Evolutionary conservation across 2,797 vertebrate genomes (phyloP).

Genomic region (Austrolebias charrua): DNA sequence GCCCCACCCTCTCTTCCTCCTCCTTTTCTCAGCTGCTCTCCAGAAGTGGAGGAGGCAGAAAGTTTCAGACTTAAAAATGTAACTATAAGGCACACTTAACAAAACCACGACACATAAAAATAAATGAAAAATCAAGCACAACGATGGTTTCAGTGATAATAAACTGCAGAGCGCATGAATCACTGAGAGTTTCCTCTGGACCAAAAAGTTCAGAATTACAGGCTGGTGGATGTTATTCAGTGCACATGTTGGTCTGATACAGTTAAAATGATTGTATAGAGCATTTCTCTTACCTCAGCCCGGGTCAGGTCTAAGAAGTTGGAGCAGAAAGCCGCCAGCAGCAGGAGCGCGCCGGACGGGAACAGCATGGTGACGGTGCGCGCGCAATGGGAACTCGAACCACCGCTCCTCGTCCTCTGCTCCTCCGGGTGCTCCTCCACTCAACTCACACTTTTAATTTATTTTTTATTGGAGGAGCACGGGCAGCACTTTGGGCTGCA

Average conservation of each 20-base stretch:
- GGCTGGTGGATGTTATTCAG: neutral
- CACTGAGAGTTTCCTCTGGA: no score
- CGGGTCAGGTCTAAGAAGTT: slow-evolving; percentile 50
- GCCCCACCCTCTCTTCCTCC: slow-evolving; percentile 53
- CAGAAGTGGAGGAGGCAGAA: slow-evolving; percentile 45
- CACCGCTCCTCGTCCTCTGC: slow-evolving; percentile 29
- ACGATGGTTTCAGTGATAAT: neutral
- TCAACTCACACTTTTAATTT: slow-evolving; percentile 1
- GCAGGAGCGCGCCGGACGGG: slow-evolving; percentile 53
- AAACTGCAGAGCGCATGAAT: neutral
- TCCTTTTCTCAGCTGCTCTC: slow-evolving; percentile 18
- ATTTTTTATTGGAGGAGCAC: slow-evolving; percentile 53
- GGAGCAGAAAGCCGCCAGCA: slow-evolving; percentile 61
- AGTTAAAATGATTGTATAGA: neutral
- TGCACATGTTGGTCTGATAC: neutral
- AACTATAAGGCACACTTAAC: neutral
- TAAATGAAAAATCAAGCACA: neutral
- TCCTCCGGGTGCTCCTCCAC: slow-evolving; percentile 24
- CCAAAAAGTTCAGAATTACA: neutral
- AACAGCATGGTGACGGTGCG: slow-evolving; percentile 68
- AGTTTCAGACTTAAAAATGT: slow-evolving; percentile 18
- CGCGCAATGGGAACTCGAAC: slow-evolving; percentile 28
- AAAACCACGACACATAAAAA: neutral
- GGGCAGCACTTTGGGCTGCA: slow-evolving; percentile 68
- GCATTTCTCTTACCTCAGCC: slow-evolving; percentile 73